A percentile compares a stretch with the other conserved stretches of the same genome.
These are phyloP conservation scores for Pocillopora verrucosa DNA, from an alignment of 64 coral and sea anemone species.

Conservation along the genomic window DNA sequence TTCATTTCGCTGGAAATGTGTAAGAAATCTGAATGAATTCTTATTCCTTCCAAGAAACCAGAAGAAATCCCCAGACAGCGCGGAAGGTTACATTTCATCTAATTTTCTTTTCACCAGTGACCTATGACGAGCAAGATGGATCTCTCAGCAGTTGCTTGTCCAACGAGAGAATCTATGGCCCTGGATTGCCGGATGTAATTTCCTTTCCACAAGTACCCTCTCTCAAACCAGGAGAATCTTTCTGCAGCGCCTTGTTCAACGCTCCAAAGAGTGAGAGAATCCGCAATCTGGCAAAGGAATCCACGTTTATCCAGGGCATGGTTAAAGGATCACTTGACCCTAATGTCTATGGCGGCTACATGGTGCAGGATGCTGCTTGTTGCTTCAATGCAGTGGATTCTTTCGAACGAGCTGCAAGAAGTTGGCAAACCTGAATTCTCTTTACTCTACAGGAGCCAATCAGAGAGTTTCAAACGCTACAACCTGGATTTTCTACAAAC, in stretches of 20 bases:
- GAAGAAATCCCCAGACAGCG: too few species aligned
- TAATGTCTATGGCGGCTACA: conserved; percentile 54
- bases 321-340: conserved; percentile 32
- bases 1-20: too few species aligned
- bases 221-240: neutral
- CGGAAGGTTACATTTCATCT: too few species aligned
- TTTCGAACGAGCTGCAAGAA: conserved; percentile 17
- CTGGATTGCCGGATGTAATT: too few species aligned
- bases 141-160: conserved; percentile 27
- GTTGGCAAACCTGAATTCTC: conserved; percentile 13
- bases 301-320: conserved; percentile 43
- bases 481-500: conserved; percentile 23
- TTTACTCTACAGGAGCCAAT: conserved; percentile 43
- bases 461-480: conserved; percentile 46
- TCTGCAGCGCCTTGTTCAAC: conserved; percentile 27
- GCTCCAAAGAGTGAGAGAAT: conserved; percentile 8
- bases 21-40: too few species aligned
- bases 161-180: conserved; percentile 12
- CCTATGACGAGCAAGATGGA: too few species aligned
- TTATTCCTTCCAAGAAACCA: too few species aligned
- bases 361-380: conserved; percentile 67
- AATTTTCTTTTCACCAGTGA: too few species aligned
- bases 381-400: conserved; percentile 49
- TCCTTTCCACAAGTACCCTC: neutral
- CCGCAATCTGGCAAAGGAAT: conserved; percentile 17